Conservation (phyloP, 2,888 invertebrate species). For the Xestia ashworthii region DNA sequence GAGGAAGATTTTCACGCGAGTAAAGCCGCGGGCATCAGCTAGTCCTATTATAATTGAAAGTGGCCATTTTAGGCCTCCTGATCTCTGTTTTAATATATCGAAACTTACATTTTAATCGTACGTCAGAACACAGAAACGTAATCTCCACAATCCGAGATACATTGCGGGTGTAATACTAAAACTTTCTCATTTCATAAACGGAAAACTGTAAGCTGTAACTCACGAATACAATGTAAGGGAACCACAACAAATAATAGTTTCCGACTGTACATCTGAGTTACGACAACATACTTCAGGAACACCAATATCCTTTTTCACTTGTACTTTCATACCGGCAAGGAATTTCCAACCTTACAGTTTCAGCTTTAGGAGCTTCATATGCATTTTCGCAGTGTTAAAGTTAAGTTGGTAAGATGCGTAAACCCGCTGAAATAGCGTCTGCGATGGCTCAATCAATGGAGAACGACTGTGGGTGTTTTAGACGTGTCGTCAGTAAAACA, state of each 20-base stretch:
- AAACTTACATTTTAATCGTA: constrained; percentile 21
- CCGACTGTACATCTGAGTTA: constrained; percentile 87
- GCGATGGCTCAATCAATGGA: constrained; percentile 88
- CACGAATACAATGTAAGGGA: constrained; percentile 84
- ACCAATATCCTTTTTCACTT: constrained; percentile 61
- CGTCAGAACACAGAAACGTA: constrained; percentile 50
- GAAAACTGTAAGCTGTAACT: constrained; percentile 82
- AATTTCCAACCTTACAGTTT: neutral
- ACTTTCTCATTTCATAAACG: constrained; percentile 80
- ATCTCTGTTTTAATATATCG: neutral
- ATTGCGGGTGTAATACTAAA: constrained; percentile 72
- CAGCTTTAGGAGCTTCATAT: constrained; percentile 31
- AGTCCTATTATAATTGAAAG: too few relatives aligned
- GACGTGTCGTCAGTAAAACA: constrained; percentile 86
- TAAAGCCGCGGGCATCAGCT: too few relatives aligned
- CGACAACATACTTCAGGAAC: constrained; percentile 82
- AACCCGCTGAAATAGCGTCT: constrained; percentile 82
- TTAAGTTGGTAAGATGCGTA: constrained; percentile 72
- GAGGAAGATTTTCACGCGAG: too few relatives aligned
- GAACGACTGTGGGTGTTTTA: constrained; percentile 81
- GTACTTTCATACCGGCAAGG: neutral
- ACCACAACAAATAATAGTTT: constrained; percentile 89
- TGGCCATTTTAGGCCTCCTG: too few relatives aligned
- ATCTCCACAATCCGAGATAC: constrained; percentile 58
- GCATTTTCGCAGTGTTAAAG: constrained; percentile 28